These are phyloP conservation scores for Pipistrellus kuhlii DNA, from an alignment of 2,797 vertebrate species.

Conservation along the genomic window DNA sequence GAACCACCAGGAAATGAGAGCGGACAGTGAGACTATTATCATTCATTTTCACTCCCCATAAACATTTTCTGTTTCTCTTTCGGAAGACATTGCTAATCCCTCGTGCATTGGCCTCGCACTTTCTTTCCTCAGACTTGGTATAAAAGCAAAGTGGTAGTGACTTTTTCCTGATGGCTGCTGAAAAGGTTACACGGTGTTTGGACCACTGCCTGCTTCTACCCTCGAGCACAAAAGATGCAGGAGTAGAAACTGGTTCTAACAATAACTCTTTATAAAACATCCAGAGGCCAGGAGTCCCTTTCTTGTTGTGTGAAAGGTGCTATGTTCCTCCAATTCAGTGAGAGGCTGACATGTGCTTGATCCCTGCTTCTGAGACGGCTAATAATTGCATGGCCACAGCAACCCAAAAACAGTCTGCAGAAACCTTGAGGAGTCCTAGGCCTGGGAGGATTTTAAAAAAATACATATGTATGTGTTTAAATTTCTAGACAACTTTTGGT, in stretches of 20 bases:
- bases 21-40: conserved; percentile 72
- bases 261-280: conserved; percentile 61
- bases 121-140: conserved; percentile 29
- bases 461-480: background rate
- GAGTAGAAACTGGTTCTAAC: conserved; percentile 64
- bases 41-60: conserved; percentile 78
- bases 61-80: conserved; percentile 70
- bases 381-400: background rate
- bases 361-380: background rate
- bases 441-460: background rate
- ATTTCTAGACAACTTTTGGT: conserved; percentile 21
- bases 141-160: conserved; percentile 71
- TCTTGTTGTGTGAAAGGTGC: conserved; percentile 28
- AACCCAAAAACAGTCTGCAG: background rate
- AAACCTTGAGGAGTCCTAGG: background rate
- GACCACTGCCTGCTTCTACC: conserved; percentile 60
- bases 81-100: conserved; percentile 67
- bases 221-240: conserved; percentile 66
- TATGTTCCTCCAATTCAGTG: background rate
- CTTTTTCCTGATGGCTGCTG: conserved; percentile 75
- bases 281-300: background rate
- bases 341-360: background rate
- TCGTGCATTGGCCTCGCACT: background rate
- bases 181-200: conserved; percentile 75
- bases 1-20: conserved; percentile 66